phyloP scores from a whole-genome alignment of 2,797 vertebrate genomes.

The Pseudomugil tenellus region DNA sequence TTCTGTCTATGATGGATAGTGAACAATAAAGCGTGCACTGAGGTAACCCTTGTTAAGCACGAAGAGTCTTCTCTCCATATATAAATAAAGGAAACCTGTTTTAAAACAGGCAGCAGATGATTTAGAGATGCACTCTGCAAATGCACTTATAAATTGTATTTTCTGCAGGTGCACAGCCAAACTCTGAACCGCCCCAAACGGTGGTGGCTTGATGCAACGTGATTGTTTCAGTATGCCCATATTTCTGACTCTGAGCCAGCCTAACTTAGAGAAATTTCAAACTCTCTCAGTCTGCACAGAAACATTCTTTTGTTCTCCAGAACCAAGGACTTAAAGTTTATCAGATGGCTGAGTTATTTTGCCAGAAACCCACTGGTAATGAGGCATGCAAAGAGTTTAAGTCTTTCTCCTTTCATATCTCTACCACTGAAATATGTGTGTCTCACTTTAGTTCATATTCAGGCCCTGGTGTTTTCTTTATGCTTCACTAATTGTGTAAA shows the following conservation, averaged over 20 bases:
- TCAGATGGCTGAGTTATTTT: conserved; percentile 77
- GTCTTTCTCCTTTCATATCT: conserved; percentile 69
- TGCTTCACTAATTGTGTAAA: conserved; percentile 39
- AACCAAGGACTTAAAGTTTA: conserved; percentile 71
- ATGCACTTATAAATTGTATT: conserved; percentile 76
- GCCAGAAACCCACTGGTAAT: conserved; percentile 71
- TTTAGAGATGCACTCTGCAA: conserved; percentile 77
- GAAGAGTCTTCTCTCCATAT: conserved; percentile 36
- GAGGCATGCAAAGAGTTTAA: conserved; percentile 66
- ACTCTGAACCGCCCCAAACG: conserved; percentile 56
- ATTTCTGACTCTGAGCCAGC: conserved; percentile 53
- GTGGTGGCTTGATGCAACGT: conserved; percentile 56
- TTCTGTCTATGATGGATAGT: conserved; percentile 72
- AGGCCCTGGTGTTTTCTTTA: conserved; percentile 44
- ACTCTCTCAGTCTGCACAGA: conserved; percentile 17
- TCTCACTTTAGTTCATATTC: conserved; percentile 43
- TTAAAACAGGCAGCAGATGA: conserved; percentile 78
- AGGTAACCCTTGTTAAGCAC: conserved; percentile 74
- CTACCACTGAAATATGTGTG: conserved; percentile 47
- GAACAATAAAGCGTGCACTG: conserved; percentile 70
- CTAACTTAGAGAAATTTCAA: conserved; percentile 45
- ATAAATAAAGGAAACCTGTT: conserved; percentile 64
- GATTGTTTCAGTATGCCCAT: conserved; percentile 82
- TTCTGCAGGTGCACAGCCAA: conserved; percentile 70
- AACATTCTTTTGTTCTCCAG: conserved; percentile 68